Base-by-base conservation (phyloP, 2,797 vertebrate species). In the Tadarida brasiliensis region DNA sequence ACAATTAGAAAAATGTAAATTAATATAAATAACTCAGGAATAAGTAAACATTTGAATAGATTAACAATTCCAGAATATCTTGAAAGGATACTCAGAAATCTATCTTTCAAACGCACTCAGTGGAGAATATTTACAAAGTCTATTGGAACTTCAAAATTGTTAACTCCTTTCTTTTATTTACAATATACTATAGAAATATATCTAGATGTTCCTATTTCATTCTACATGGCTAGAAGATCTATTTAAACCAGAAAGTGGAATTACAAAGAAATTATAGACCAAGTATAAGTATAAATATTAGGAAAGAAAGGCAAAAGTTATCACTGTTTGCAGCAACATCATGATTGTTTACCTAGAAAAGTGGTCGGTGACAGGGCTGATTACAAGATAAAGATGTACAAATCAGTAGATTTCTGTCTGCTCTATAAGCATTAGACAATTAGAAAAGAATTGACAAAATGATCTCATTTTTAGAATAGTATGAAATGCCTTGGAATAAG, bases 31-130 rank as follows among this genome's bases (percentile, higher is more conserved):
- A 83, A 95, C 20, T 92, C 24, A 87, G 56, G n/a, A 95, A 67
- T 73, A 76, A 84, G 70, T 89, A 82, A 96, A 93, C 59, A 54
- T 90, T 92, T 89, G 16, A 81, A 39, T 74, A 88, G 24, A 88
- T 88, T 61, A 88, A 73, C 19, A 91, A 4, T 89, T 17, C 22
- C 2, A 44, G 67, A 87, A 70, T 16, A 86, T 82, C 82, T 94
- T 93, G 78, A 87, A 92, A 82, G 68, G 61, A 65, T 65, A 90
- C 51, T 68, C 51, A 85, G 65, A 87, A 92, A 80, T 63, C 39
- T 8, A 11, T 88, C 28, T 73, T 92, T 24, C n/a, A 73, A 3
- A 90, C 67, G 74, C 30, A 65, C 16, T 30, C 47, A 89, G 8
- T 65, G 22, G 51, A 85, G 49, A 67, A 80, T 24, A 73, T 91